Evolutionary conservation across 2,113 vertebrate species (phyloP).

Genomic region (Cynopterus brachyotis): DNA sequence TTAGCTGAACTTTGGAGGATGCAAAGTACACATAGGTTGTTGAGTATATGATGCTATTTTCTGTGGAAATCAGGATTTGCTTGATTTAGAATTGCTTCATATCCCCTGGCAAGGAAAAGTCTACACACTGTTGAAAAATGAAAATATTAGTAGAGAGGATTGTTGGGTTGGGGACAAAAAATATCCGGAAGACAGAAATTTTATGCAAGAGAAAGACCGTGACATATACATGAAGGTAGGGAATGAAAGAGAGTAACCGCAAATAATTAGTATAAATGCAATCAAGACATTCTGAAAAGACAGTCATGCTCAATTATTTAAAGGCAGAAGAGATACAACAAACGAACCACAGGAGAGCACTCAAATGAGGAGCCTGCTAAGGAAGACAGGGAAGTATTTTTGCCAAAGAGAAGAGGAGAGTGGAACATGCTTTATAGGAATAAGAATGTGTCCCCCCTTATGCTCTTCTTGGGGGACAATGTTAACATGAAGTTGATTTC

Average conservation of each 20-base stretch:
- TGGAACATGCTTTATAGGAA: not conserved
- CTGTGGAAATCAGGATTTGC: not conserved
- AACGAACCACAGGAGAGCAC: not conserved
- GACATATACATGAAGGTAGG: not conserved
- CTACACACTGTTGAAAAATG: not conserved
- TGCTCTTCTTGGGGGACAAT: not conserved
- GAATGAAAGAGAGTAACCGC: not conserved
- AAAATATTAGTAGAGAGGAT: not conserved
- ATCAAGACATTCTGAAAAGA: not conserved
- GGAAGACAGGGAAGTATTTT: not conserved
- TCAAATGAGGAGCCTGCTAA: not conserved
- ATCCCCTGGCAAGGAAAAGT: not conserved
- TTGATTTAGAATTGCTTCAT: not conserved
- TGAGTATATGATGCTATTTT: not conserved
- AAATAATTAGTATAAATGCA: not conserved
- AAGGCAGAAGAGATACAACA: not conserved
- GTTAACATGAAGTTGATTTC: not conserved
- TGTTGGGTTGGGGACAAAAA: not conserved
- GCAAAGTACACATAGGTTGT: not conserved
- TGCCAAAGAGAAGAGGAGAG: not conserved
- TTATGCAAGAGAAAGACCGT: not conserved
- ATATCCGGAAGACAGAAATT: not conserved
- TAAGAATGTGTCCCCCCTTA: not conserved
- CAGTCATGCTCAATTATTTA: not conserved
- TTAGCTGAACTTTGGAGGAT: not conserved